phyloP scores from a whole-genome alignment of 1,140 invertebrate genomes.

The Euura saliciscinereae region DNA sequence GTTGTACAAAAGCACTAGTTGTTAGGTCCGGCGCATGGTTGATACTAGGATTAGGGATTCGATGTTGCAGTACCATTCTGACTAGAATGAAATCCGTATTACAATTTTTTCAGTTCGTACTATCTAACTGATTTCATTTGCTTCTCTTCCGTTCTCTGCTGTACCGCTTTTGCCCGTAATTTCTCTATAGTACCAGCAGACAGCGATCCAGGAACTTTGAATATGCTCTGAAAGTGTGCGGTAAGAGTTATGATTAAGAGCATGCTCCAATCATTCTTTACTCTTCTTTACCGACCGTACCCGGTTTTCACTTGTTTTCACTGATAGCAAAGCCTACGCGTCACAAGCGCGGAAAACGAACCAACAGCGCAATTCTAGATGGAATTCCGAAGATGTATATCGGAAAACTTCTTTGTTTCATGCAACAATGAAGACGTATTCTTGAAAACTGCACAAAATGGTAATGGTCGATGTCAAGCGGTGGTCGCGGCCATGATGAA shows the following conservation, averaged over 20 bases:
- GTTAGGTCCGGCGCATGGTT: neutral
- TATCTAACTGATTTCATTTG: slow-evolving; percentile 46
- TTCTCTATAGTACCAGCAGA: slow-evolving; percentile 68
- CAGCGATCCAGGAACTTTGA: slow-evolving; percentile 77
- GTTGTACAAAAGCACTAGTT: slow-evolving; percentile 17
- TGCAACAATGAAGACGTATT: no score
- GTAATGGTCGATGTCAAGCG: no score
- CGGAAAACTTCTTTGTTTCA: no score
- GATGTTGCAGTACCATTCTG: slow-evolving; percentile 48
- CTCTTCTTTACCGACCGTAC: no score
- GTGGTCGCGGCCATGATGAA: no score
- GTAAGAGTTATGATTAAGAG: neutral
- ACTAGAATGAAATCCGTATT: slow-evolving; percentile 42
- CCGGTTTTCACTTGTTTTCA: no score
- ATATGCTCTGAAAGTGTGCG: slow-evolving; percentile 72
- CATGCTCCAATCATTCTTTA: no score
- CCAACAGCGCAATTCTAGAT: no score
- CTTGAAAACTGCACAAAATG: no score
- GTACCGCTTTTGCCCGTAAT: slow-evolving; percentile 64
- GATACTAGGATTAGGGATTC: slow-evolving; percentile 14
- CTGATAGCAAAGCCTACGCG: no score
- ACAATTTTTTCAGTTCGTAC: slow-evolving; percentile 33
- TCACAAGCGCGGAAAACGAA: no score
- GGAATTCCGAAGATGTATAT: no score
- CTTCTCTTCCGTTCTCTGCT: slow-evolving; percentile 58